Conservation (phyloP, 2,888 invertebrate genomes). For the Reticulitermes lucifugus region DNA sequence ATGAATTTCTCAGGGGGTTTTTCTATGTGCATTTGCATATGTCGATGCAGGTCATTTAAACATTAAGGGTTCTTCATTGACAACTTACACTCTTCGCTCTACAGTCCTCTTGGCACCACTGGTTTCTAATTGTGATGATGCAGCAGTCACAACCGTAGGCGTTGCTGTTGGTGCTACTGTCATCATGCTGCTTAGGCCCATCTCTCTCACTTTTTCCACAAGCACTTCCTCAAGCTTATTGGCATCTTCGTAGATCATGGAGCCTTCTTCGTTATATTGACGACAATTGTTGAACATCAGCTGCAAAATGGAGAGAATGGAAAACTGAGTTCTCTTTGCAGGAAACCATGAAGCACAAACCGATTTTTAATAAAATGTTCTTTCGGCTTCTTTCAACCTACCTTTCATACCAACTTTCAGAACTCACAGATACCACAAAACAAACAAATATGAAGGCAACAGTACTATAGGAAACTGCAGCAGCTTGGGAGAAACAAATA, state of each 20-base stretch:
- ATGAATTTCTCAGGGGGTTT: too few species aligned
- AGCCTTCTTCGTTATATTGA: constrained; percentile 96
- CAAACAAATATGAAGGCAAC: too few species aligned
- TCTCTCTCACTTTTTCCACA: constrained; percentile 83
- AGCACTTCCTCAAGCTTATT: constrained; percentile 87
- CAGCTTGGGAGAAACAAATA: too few species aligned
- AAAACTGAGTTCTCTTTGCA: too few species aligned
- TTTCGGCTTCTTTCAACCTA: too few species aligned
- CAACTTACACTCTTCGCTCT: constrained; percentile 18
- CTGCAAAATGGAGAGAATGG: constrained; percentile 67
- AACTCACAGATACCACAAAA: too few species aligned
- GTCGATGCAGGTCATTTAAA: too few species aligned
- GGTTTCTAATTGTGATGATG: background rate
- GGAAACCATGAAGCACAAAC: too few species aligned
- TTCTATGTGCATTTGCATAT: too few species aligned
- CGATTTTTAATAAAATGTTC: too few species aligned
- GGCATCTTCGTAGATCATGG: constrained; percentile 95
- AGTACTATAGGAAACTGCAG: too few species aligned
- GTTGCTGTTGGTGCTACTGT: background rate
- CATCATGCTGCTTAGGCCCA: constrained; percentile 65
- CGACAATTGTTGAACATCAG: constrained; percentile 99
- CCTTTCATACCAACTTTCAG: too few species aligned
- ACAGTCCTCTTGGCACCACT: background rate
- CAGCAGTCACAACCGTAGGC: background rate
- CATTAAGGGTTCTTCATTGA: background rate